Conservation (phyloP, 2,888 invertebrate species). For the Odontothrips loti region DNA sequence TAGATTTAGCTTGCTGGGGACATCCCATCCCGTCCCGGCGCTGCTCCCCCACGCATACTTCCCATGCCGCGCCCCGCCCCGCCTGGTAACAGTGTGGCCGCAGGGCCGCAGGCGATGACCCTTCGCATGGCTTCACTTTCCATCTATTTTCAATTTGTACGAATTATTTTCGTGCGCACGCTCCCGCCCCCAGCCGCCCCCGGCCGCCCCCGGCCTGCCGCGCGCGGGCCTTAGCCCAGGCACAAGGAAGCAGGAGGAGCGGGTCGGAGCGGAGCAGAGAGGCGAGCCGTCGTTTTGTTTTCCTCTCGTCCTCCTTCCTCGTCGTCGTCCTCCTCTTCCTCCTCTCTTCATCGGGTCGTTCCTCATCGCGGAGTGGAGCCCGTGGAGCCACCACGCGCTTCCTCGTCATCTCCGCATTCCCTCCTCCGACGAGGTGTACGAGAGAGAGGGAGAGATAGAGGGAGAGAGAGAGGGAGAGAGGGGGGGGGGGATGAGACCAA, state of each 20-base stretch:
- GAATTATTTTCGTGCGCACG: conserved; percentile 6
- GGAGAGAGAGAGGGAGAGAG: too few relatives aligned
- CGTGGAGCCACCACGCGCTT: not conserved
- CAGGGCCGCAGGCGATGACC: conserved; percentile 9
- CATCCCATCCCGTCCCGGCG: too few relatives aligned
- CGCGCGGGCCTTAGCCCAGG: not conserved
- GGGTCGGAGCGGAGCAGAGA: not conserved
- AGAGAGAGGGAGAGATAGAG: too few relatives aligned
- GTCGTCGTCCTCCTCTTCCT: not conserved
- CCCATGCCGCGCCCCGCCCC: not conserved
- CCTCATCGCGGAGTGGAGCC: too few relatives aligned
- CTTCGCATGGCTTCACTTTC: conserved; percentile 24
- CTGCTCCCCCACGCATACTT: too few relatives aligned
- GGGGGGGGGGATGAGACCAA: not conserved
- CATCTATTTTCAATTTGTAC: conserved; percentile 27
- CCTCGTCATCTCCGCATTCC: not conserved
- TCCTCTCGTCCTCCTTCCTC: not conserved
- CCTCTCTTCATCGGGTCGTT: not conserved
- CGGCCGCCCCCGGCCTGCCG: not conserved
- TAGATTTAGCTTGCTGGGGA: too few relatives aligned
- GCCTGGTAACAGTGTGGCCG: not conserved
- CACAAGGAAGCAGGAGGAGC: not conserved
- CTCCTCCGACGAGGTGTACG: not conserved
- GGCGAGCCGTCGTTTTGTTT: not conserved
- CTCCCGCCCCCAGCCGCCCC: not conserved